These are phyloP conservation scores for Zaprionus ornatus DNA, from an alignment of 1,140 invertebrate species.

Conservation along the genomic window DNA sequence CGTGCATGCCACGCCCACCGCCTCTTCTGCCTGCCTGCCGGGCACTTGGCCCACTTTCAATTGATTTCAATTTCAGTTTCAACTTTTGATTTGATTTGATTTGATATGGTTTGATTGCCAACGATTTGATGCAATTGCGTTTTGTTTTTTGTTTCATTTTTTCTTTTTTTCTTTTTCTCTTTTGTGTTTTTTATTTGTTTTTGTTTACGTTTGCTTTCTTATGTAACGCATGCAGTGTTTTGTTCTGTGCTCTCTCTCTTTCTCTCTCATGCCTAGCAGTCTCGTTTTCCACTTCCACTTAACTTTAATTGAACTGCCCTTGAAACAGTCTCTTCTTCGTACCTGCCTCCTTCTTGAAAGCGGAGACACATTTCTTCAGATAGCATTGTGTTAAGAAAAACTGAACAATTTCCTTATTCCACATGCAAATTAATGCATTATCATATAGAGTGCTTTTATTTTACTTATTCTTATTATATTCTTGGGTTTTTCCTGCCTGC, in stretches of 20 bases:
- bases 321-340: slow-evolving; percentile 25
- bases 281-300: slow-evolving; percentile 11
- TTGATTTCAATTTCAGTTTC: slow-evolving; percentile 66
- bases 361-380: slow-evolving; percentile 9
- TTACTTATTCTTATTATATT: slow-evolving; percentile 8
- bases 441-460: slow-evolving; percentile 67
- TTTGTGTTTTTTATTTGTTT: slow-evolving; percentile 1
- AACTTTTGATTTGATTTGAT: slow-evolving; percentile 45
- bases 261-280: slow-evolving; percentile 4
- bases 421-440: slow-evolving; percentile 59
- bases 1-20: neutral
- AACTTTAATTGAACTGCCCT: slow-evolving; percentile 64
- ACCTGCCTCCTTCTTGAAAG: neutral
- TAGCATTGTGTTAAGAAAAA: slow-evolving; percentile 43
- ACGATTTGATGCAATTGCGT: slow-evolving; percentile 24
- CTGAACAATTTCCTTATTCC: slow-evolving; percentile 31
- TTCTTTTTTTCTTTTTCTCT: neutral
- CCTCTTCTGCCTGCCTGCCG: neutral
- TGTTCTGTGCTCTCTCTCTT: slow-evolving; percentile 42
- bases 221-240: slow-evolving; percentile 58
- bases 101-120: slow-evolving; percentile 33
- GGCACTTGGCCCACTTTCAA: slow-evolving; percentile 29
- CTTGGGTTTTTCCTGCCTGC: neutral
- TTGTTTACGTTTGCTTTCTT: slow-evolving; percentile 41
- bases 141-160: slow-evolving; percentile 14